Evolutionary conservation across 1,140 invertebrate genomes (phyloP).

Genomic region (Drosophila repleta): DNA sequence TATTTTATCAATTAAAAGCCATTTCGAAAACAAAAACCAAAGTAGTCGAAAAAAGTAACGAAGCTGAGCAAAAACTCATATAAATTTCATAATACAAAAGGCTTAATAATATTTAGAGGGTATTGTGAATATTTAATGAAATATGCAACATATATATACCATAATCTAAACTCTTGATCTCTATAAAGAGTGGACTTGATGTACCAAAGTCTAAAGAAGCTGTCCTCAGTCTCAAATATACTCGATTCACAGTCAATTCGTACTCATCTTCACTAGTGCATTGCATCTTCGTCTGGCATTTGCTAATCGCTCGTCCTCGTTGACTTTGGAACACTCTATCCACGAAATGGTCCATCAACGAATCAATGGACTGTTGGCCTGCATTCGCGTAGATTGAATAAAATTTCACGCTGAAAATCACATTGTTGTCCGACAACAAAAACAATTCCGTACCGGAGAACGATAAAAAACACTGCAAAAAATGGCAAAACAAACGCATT

Average conservation of each 20-base stretch:
- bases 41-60: slow-evolving; percentile 15
- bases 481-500: slow-evolving; percentile 12
- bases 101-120: background rate
- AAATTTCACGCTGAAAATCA: slow-evolving; percentile 80
- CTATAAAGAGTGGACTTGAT: too few species aligned
- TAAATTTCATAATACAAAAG: slow-evolving; percentile 13
- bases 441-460: slow-evolving; percentile 55
- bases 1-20: slow-evolving; percentile 77
- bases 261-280: too few species aligned
- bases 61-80: slow-evolving; percentile 16
- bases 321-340: too few species aligned
- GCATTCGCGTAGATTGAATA: slow-evolving; percentile 62
- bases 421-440: slow-evolving; percentile 70
- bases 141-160: too few species aligned
- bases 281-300: background rate
- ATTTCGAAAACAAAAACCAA: slow-evolving; percentile 46
- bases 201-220: too few species aligned
- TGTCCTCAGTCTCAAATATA: too few species aligned
- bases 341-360: slow-evolving; percentile 16
- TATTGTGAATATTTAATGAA: too few species aligned
- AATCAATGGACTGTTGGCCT: slow-evolving; percentile 16
- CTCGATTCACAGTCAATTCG: too few species aligned
- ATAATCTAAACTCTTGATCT: too few species aligned
- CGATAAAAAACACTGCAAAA: slow-evolving; percentile 34
- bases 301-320: too few species aligned